Base-by-base conservation (phyloP, 2,888 invertebrate genomes). In the Drosophila multiciliata region DNA sequence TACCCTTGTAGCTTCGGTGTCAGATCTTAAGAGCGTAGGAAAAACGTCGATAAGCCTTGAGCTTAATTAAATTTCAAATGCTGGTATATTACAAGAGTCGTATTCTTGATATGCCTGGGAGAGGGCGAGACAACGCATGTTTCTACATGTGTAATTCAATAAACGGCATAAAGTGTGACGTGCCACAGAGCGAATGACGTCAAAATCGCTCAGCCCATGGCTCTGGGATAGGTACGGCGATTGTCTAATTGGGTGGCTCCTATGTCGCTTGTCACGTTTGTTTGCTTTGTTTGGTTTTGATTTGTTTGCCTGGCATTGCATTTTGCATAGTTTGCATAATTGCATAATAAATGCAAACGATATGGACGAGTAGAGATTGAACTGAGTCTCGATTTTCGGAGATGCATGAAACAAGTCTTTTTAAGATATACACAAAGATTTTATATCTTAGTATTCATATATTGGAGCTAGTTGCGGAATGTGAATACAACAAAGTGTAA, bases 31-130 rank as follows among this genome's bases (percentile, higher is more conserved):
- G 23, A 45, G 32, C 12, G 48, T 20, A 26, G 29, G 57, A 32
- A 49, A 49, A 40, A 58, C 32, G 40, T 26, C 45, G 40, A 32
- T 58, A 62, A 32, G 33, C 54, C 60, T 57, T 64, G 65, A 68
- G 62, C 69, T 81, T 83, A 87, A 84, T 83, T 83, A 81, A 63
- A 78, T 81, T 83, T 72, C 74, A 83, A 81, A 81, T 72, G 70
- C 60, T 73, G 42, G 32, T 66, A 63, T 45, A 55, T 50, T 65
- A 35, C 66, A 84, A 40, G 55, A 64, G 68, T 76, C 76, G 78
- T 84, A 84, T 79, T 67, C 83, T 74, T 66, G 75, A 73, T 63
- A 79, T 66, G 66, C 57, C 67, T 49, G n/a, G 40, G 61, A 32
- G 26, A 53, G 53, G 23, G n/a, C 17, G 20, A 33, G 59, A 54